Evolutionary conservation across 2,888 invertebrate genomes (phyloP), one percentile per base, ranked within the genome.

Genomic region (Agrochola macilenta): DNA sequence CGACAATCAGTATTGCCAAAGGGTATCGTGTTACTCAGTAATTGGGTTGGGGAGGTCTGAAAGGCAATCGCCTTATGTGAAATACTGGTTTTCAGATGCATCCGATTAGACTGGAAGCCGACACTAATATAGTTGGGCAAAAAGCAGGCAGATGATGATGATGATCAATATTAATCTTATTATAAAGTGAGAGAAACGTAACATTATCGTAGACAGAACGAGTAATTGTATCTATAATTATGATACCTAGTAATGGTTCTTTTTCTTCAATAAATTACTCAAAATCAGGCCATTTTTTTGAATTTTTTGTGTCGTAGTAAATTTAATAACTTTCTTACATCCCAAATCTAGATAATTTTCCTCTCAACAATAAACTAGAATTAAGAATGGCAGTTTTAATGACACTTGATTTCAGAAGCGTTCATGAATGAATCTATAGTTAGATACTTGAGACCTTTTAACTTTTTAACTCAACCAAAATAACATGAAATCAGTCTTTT

Each of bases 111-210:
- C 57, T n/a, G 1, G n/a, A 57, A 3, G 12, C 46, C 4, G 46
- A 12, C 46, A 14, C 46, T 5, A 46, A 46, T 12, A 46, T 14
- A 14, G 46, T 14, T 46, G 14, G 46, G 46, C 4, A 46, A 43
- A 46, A 5, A 12, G 14, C 5, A 43, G 43, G 54, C 11, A n/a
- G 57, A n/a, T n/a, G 5, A 5, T n/a, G 23, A 54, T 57, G 5
- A 11, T 54, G n/a, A 12, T n/a, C 0, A 17, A 69, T 49, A 65
- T 64, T 52, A 76, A 65, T 60, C 12, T 49, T 8, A 75, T 26
- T 20, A 43, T 43, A 58, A 26, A 17, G 26, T 26, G 14, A 26
- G 14, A 58, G 14, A 26, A 58, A 58, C 2, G 14, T 14, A 58
- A 14, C 58, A 26, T 26, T 5, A 14, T 58, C 5, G 26, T 57